These are phyloP conservation scores for Myzus persicae DNA, from an alignment of 1,140 invertebrate species.

Conservation along the genomic window DNA sequence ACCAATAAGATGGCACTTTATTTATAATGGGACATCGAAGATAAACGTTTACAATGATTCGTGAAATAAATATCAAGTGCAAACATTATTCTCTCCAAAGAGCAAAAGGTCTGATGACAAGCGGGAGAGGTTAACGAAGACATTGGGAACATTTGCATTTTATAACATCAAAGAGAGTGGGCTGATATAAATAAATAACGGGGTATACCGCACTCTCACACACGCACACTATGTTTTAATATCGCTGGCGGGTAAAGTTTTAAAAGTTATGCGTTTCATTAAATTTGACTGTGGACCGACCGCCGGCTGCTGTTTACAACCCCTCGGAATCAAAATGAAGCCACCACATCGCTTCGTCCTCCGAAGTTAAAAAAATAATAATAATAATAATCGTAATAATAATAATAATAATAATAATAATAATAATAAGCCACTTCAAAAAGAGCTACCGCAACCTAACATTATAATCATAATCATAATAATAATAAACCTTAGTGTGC, in stretches of 20 bases:
- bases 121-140: conserved; percentile 33
- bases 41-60: background rate
- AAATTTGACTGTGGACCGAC: conserved; percentile 55
- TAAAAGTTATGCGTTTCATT: conserved; percentile 59
- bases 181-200: conserved; percentile 57
- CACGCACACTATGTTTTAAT: conserved; percentile 42
- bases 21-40: background rate
- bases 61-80: background rate
- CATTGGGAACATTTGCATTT: conserved; percentile 55
- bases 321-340: conserved; percentile 41
- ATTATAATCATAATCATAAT: conserved; percentile 54
- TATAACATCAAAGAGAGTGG: conserved; percentile 54
- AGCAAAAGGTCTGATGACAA: background rate
- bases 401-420: conserved; percentile 35
- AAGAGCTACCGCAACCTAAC: conserved; percentile 48
- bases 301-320: conserved; percentile 58
- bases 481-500: conserved; percentile 42
- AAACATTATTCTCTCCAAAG: background rate
- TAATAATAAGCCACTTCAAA: conserved; percentile 52
- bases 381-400: conserved; percentile 11
- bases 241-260: conserved; percentile 52
- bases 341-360: background rate
- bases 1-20: no score
- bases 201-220: conserved; percentile 45
- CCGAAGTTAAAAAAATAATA: conserved; percentile 24